Evolutionary conservation across 2,797 vertebrate genomes (phyloP).

Genomic region (Cossypha niveicapilla): DNA sequence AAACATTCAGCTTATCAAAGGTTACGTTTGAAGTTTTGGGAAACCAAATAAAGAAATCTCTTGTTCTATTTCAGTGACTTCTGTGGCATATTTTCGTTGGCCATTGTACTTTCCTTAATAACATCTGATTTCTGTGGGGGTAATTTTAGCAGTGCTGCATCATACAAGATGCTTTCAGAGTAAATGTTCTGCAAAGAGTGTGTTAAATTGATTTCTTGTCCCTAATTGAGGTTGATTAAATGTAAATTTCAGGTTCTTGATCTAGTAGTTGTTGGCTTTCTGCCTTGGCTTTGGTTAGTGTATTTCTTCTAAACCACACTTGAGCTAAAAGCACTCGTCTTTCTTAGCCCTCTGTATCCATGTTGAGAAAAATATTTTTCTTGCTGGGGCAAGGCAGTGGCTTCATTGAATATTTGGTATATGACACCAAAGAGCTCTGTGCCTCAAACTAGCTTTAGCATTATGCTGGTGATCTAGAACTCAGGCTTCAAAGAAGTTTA

Average conservation of each 20-base stretch:
- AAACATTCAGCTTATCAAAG: conserved; percentile 55
- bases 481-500: background rate
- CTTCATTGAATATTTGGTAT: background rate
- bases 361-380: background rate
- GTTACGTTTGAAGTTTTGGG: conserved; percentile 56
- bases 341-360: background rate
- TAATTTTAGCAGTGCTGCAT: background rate
- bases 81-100: conserved; percentile 1
- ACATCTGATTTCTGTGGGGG: background rate
- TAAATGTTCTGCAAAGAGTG: conserved; percentile 8
- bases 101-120: background rate
- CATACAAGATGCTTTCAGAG: background rate
- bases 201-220: conserved; percentile 36
- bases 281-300: background rate
- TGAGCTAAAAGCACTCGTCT: background rate
- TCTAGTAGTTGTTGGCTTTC: background rate
- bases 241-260: conserved; percentile 21
- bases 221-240: conserved; percentile 12
- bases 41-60: conserved; percentile 40
- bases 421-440: background rate
- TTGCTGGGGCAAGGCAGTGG: background rate
- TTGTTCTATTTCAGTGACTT: conserved; percentile 24
- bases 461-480: background rate
- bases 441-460: background rate
- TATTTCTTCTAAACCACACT: background rate